These are phyloP conservation scores for Anagrus nilaparvatae DNA, from an alignment of 1,140 invertebrate genomes.

Conservation along the genomic window DNA sequence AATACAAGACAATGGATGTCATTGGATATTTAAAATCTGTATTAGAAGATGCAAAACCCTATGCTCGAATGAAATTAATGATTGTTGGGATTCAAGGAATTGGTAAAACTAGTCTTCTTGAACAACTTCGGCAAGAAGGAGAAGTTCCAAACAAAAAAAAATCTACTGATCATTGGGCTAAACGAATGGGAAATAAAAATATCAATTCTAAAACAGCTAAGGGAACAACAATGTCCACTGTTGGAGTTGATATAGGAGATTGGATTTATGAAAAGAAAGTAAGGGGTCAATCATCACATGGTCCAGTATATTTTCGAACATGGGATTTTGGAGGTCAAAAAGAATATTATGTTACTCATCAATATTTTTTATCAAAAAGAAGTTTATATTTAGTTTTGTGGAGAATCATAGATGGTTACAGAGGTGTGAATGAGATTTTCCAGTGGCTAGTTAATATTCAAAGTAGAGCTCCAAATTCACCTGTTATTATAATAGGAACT, in stretches of 20 bases:
- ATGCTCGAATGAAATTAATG: conserved; percentile 96
- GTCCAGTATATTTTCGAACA: conserved; percentile 90
- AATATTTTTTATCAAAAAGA: conserved; percentile 93
- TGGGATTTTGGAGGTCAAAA: conserved; percentile 99
- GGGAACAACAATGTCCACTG: conserved; percentile 82
- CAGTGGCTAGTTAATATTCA: conserved; percentile 95
- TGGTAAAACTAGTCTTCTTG: conserved; percentile 71
- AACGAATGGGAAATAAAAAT: conserved; percentile 84
- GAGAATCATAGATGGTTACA: conserved; percentile 87
- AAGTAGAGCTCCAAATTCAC: conserved; percentile 85
- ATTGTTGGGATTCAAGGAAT: conserved; percentile 90
- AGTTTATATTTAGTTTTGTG: conserved; percentile 94
- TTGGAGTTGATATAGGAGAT: conserved; percentile 93
- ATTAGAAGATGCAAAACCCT: conserved; percentile 82
- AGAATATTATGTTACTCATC: conserved; percentile 96
- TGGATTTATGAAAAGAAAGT: conserved; percentile 85
- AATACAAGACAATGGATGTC: conserved; percentile 94
- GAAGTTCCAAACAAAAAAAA: conserved; percentile 63
- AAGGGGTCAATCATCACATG: conserved; percentile 58
- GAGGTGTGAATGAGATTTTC: conserved; percentile 80
- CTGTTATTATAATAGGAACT: conserved; percentile 88
- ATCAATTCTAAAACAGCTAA: conserved; percentile 63
- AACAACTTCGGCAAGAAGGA: conserved; percentile 79
- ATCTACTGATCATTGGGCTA: conserved; percentile 83
- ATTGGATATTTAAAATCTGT: conserved; percentile 89